These are phyloP conservation scores for Synanceia verrucosa DNA, from an alignment of 2,797 vertebrate species.

Conservation along the genomic window DNA sequence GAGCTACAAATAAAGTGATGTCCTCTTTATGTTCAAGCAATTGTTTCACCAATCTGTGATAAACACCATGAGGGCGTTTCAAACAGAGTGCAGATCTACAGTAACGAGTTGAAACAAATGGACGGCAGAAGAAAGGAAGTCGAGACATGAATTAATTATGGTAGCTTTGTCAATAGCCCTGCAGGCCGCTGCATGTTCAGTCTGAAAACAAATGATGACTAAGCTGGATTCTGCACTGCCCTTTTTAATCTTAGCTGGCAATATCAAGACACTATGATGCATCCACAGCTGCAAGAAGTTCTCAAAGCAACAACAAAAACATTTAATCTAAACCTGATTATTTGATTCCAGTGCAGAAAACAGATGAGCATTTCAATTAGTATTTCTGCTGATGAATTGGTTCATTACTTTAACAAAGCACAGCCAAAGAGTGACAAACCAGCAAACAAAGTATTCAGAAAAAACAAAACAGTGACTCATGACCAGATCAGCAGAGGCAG, in stretches of 20 bases:
- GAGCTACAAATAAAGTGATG: neutral
- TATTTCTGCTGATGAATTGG: no score
- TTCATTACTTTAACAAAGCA: neutral
- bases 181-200: conserved; percentile 6
- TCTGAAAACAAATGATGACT: neutral
- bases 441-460: neutral
- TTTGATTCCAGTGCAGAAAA: neutral
- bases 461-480: conserved; percentile 1
- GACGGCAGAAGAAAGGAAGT: conserved; percentile 19
- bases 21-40: neutral
- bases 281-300: neutral
- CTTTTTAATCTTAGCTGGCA: neutral
- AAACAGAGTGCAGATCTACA: neutral
- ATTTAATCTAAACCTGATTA: neutral
- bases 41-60: neutral
- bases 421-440: no score
- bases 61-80: neutral
- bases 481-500: conserved; percentile 15
- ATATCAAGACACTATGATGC: neutral
- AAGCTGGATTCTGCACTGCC: neutral
- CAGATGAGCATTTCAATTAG: neutral
- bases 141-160: conserved; percentile 26
- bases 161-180: conserved; percentile 2
- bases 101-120: neutral
- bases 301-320: neutral